These are phyloP conservation scores for Agriopis marginaria DNA, from an alignment of 2,888 invertebrate species.

Conservation along the genomic window DNA sequence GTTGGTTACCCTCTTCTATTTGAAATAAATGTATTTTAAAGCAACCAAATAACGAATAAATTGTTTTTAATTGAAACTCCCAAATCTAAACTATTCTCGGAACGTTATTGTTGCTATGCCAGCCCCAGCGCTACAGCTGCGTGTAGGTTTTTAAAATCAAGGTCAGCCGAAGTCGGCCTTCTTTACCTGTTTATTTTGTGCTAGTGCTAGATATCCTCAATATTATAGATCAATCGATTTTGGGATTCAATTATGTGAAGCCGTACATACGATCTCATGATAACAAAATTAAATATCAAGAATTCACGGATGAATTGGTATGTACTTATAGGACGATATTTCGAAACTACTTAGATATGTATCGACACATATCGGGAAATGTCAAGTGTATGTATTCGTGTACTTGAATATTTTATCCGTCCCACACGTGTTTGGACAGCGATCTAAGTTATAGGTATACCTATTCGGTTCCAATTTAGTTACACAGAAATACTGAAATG, in stretches of 20 bases:
- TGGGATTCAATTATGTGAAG: conserved; percentile 1
- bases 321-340: conserved; percentile 34
- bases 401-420: conserved; percentile 45
- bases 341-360: conserved; percentile 43
- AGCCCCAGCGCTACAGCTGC: too few species aligned
- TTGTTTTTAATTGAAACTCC: too few species aligned
- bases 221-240: conserved; percentile 6
- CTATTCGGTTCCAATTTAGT: conserved; percentile 14
- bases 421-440: conserved; percentile 37
- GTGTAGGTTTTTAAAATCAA: neutral
- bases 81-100: too few species aligned
- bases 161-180: too few species aligned
- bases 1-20: too few species aligned
- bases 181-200: too few species aligned
- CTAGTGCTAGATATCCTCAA: conserved; percentile 2
- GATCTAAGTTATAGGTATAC: conserved; percentile 16
- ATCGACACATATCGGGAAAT: conserved; percentile 33
- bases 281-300: conserved; percentile 32
- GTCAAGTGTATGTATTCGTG: conserved; percentile 34
- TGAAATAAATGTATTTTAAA: too few species aligned
- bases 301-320: conserved; percentile 31
- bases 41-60: too few species aligned
- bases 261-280: neutral
- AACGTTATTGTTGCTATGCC: too few species aligned
- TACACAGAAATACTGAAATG: neutral